Evolutionary conservation across 2,113 vertebrate species (phyloP).

Genomic region (Leucosticte australis): DNA sequence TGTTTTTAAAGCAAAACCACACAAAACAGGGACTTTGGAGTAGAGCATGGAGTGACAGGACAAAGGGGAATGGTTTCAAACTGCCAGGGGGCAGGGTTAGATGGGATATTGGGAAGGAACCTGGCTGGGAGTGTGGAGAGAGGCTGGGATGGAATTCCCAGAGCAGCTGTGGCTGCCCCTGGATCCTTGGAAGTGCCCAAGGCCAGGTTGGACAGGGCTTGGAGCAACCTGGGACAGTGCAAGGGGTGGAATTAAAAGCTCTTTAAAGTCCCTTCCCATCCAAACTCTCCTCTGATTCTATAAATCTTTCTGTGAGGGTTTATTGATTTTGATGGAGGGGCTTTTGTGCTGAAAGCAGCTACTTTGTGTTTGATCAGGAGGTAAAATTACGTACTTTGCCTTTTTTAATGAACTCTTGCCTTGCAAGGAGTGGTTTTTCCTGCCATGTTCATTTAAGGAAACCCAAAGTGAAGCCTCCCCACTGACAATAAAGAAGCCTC

Average conservation of each 20-base stretch:
- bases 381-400: not conserved
- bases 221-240: fast-evolving
- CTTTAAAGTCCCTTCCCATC: not conserved
- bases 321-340: not conserved
- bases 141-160: not conserved
- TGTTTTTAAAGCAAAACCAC: not conserved
- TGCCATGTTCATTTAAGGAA: not conserved
- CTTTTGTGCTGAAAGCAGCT: not conserved
- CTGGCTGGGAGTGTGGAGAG: fast-evolving
- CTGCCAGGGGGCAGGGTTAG: not conserved
- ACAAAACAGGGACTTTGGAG: not conserved
- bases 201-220: fast-evolving
- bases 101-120: not conserved
- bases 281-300: not conserved
- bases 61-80: not conserved
- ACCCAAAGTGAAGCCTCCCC: not conserved
- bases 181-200: not conserved
- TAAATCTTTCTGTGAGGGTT: not conserved
- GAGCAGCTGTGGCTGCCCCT: not conserved
- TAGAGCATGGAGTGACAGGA: not conserved
- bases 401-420: not conserved
- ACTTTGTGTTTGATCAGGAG: not conserved
- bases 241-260: not conserved
- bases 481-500: not conserved
- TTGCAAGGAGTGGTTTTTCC: not conserved